Conservation (phyloP, 2,113 vertebrate species). For the Onychorhynchus coronatus region DNA sequence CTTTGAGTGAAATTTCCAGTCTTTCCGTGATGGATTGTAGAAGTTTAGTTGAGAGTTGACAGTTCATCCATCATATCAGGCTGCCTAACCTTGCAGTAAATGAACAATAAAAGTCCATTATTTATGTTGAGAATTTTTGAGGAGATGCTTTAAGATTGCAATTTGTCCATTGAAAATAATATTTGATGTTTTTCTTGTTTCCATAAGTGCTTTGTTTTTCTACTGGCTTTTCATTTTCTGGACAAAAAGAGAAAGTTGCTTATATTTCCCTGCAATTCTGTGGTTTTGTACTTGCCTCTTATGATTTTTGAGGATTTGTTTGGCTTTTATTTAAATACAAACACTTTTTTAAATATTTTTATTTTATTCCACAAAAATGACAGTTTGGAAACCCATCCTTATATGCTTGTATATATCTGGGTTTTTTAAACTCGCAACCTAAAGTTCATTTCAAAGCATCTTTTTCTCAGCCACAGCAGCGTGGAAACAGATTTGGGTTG, state of each 20-base stretch:
- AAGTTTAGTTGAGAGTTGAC: slow-evolving; percentile 82
- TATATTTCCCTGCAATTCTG: neutral
- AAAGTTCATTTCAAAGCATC: neutral
- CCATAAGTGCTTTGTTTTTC: neutral
- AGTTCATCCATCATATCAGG: slow-evolving; percentile 86
- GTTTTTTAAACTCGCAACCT: neutral
- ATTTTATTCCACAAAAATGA: neutral
- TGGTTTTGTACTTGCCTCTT: neutral
- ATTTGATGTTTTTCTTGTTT: neutral
- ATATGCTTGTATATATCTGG: neutral
- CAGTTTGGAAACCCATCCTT: neutral
- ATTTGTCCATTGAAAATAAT: neutral
- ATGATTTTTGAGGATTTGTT: fast-evolving
- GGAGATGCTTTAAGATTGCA: slow-evolving; percentile 10
- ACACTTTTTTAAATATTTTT: neutral
- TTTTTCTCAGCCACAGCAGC: neutral
- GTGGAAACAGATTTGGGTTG: neutral
- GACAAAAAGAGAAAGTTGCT: neutral
- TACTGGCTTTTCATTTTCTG: neutral
- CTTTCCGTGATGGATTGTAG: slow-evolving; percentile 77
- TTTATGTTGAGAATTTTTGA: slow-evolving; percentile 66
- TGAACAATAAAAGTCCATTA: slow-evolving; percentile 83
- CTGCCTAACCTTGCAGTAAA: slow-evolving; percentile 91
- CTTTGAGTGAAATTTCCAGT: slow-evolving; percentile 64
- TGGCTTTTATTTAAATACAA: fast-evolving